Base-by-base conservation (phyloP, 2,113 vertebrate species). In the Aptenodytes patagonicus region DNA sequence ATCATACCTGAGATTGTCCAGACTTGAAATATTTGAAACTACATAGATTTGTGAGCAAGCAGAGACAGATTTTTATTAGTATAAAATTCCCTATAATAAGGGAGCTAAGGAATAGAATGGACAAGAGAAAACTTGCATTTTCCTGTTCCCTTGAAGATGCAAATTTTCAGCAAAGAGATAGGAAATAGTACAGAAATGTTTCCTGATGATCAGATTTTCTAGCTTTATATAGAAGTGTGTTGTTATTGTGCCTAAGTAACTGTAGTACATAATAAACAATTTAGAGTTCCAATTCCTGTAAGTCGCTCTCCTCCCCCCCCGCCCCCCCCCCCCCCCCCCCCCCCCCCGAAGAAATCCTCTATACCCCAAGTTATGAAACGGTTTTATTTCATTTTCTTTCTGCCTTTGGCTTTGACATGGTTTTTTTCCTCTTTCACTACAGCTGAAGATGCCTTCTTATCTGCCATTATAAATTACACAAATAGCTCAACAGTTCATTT, bases 401-500 rank as follows among this genome's bases (percentile, higher is more conserved):
- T 17, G 17, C 36, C 58, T 61, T 58, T 69, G 73, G 24, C 25
- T 57, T 86, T 61, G 60, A 52, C 26, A 4, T 32, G 17, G 32
- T 10, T 12, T 0, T 93, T 40, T 75, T 28, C 32, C 5, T 83
- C 7, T 80, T 66, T 86, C 29, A 87, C 85, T 92, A 28, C 98
- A 99, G 99, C 99, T 84, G 99, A 99, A 98, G 99, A 99, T 97
- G 98, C 99, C 83, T 99, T 99, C 97, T 98, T 99, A 83, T 99
- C 99, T 6, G 99, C 99, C 93, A 99, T 99, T 96, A 99, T 99
- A 98, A 99, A 99, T 97, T 99, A 99, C 95, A 99, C 99, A 46
- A 99, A 99, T 97, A 99, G 99, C 97, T 99, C 99, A 1, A 99
- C 99, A 6, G 99, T 99, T 32, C 99, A 99, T 96, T 99, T 99